Conservation (phyloP, 2,113 vertebrate species). For the Cichladusa arquata region DNA sequence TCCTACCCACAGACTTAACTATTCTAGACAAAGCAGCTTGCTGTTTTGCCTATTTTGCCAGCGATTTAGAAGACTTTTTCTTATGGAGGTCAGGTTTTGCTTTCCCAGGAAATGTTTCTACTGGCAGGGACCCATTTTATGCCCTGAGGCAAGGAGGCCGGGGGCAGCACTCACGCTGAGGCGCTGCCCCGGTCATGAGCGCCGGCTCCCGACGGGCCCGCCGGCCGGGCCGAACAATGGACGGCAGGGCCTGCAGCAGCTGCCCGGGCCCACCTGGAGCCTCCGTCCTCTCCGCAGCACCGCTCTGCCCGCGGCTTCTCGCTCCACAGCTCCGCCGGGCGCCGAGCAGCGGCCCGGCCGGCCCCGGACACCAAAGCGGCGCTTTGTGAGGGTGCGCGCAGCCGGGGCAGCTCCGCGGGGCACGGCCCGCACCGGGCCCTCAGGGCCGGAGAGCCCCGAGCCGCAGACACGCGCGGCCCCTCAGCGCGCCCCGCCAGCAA, state of each 20-base stretch:
- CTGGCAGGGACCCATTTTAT: accelerated
- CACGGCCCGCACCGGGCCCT: neutral
- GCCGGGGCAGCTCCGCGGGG: no score
- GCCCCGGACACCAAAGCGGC: neutral
- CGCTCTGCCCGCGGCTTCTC: accelerated
- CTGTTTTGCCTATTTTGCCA: neutral
- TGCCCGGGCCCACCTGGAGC: accelerated
- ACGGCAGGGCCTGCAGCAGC: accelerated
- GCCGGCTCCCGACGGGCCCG: accelerated
- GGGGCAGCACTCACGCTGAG: accelerated
- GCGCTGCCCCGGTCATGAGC: accelerated
- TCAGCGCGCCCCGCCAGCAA: no score
- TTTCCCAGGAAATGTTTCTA: neutral
- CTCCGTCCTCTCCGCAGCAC: neutral
- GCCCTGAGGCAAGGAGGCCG: neutral
- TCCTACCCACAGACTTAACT: neutral
- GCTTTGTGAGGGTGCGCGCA: accelerated
- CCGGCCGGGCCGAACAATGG: accelerated
- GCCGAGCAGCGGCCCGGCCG: accelerated
- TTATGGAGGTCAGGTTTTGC: accelerated
- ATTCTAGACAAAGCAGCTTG: neutral
- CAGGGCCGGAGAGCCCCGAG: no score
- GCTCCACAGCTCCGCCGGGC: accelerated
- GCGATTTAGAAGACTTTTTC: neutral
- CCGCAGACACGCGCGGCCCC: neutral